A percentile compares a stretch with the other conserved stretches of the same genome.
Evolutionary conservation across 2,797 vertebrate genomes (phyloP).

Genomic region (Lepus oiostolus): DNA sequence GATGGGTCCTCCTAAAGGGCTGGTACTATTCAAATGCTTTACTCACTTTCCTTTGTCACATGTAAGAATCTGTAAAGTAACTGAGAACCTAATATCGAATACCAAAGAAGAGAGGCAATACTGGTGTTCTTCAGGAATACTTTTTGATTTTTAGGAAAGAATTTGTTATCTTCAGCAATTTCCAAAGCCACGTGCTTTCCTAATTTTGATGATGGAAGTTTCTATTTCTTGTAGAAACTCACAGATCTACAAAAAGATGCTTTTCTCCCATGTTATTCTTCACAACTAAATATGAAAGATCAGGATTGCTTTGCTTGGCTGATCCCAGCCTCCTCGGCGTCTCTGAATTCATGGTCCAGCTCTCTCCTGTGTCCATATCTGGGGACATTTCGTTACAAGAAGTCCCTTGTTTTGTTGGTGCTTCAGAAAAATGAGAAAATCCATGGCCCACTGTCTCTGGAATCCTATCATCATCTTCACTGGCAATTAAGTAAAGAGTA

Average conservation of each 20-base stretch:
- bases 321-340: background rate
- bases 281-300: conserved; percentile 93
- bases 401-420: conserved; percentile 17
- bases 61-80: too few species aligned
- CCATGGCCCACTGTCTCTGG: background rate
- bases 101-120: conserved; percentile 95
- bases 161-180: conserved; percentile 94
- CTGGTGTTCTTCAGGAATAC: conserved; percentile 90
- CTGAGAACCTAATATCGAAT: conserved; percentile 93
- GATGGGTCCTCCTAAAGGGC: conserved; percentile 82
- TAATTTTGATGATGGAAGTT: conserved; percentile 98
- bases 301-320: conserved; percentile 56
- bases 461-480: conserved; percentile 23
- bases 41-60: too few species aligned
- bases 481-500: conserved; percentile 82
- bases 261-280: conserved; percentile 90
- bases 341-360: background rate
- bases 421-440: conserved; percentile 60
- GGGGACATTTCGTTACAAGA: conserved; percentile 29
- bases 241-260: conserved; percentile 95
- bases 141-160: conserved; percentile 86
- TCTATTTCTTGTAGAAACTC: conserved; percentile 98
- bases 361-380: background rate
- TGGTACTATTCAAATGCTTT: too few species aligned
- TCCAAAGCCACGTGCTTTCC: conserved; percentile 93